Evolutionary conservation across 1,140 invertebrate species (phyloP).

Genomic region (Globodera rostochiensis): DNA sequence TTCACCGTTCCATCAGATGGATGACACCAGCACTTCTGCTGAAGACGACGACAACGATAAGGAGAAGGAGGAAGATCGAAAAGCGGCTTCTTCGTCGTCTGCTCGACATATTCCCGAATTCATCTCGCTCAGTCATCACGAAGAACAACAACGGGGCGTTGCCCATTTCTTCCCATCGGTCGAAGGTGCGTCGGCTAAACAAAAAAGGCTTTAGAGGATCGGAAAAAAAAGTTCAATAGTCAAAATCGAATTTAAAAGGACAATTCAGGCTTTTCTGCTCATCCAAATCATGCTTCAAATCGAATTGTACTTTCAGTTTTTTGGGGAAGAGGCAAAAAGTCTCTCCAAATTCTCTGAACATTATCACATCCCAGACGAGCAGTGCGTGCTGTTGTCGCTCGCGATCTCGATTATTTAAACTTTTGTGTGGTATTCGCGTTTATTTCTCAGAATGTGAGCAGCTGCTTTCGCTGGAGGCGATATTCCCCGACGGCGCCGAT

Average conservation of each 20-base stretch:
- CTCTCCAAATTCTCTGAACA: too few relatives aligned
- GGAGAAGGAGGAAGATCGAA: background rate
- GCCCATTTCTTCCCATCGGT: background rate
- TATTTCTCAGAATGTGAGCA: background rate
- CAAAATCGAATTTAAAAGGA: too few relatives aligned
- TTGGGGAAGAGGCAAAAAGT: too few relatives aligned
- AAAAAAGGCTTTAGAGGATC: too few relatives aligned
- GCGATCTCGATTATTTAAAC: too few relatives aligned
- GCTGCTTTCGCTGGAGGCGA: conserved; percentile 3
- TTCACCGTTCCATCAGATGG: background rate
- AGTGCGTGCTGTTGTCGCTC: too few relatives aligned
- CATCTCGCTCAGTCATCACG: background rate
- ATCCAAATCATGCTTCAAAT: too few relatives aligned
- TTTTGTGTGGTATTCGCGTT: background rate
- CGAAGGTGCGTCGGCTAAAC: background rate
- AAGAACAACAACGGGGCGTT: background rate
- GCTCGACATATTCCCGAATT: background rate
- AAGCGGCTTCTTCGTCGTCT: background rate
- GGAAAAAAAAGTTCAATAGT: too few relatives aligned
- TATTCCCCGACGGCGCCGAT: conserved; percentile 7
- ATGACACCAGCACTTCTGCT: background rate
- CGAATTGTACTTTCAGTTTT: too few relatives aligned
- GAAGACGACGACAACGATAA: too few relatives aligned
- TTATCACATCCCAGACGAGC: too few relatives aligned
- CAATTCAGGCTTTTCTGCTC: too few relatives aligned